phyloP scores from a whole-genome alignment of 2,797 vertebrate species.

The Semotilus atromaculatus region DNA sequence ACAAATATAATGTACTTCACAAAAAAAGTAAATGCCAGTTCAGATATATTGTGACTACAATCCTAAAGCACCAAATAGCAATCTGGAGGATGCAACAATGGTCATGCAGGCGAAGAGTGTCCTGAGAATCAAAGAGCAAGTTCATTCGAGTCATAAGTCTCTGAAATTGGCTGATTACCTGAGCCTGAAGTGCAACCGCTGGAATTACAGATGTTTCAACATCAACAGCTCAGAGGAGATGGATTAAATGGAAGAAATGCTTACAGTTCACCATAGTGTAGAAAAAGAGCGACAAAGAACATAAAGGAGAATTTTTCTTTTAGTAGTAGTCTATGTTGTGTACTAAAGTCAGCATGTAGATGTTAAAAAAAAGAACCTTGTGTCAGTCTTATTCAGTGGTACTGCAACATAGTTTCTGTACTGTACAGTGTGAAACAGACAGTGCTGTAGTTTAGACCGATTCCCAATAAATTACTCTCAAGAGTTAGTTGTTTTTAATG shows the following conservation, averaged over 20 bases:
- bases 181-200: constrained; percentile 30
- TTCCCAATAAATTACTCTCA: no score
- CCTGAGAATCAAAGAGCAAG: neutral
- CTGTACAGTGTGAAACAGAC: no score
- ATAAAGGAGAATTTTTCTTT: neutral
- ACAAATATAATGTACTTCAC: neutral
- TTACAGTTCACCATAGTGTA: neutral
- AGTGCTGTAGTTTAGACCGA: no score
- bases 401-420: no score
- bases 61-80: neutral
- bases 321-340: neutral
- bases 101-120: neutral
- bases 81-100: neutral
- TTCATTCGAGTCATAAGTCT: constrained; percentile 28
- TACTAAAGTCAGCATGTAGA: neutral
- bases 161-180: constrained; percentile 34
- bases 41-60: neutral
- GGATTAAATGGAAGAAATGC: constrained; percentile 3
- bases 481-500: no score
- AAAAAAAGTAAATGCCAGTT: neutral
- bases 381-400: no score
- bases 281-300: constrained; percentile 45
- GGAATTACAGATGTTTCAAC: constrained; percentile 16
- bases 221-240: constrained; percentile 23
- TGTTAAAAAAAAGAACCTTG: no score